Evolutionary conservation across 2,113 vertebrate genomes (phyloP), one percentile per base, ranked within the genome.

Genomic region (Ophthalmolycus amberensis): DNA sequence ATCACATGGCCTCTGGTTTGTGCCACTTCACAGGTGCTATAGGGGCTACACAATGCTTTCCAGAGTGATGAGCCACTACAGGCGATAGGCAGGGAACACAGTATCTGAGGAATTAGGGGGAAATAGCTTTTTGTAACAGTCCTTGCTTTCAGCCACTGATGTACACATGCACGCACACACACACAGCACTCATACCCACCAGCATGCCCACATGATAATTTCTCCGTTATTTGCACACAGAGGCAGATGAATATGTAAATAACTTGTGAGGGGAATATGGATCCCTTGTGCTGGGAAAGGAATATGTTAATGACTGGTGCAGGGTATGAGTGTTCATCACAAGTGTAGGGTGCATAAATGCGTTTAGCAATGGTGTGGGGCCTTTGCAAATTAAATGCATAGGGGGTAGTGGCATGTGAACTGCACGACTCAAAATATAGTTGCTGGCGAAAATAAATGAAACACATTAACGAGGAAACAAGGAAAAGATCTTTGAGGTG

Each of bases 221-320:
- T 86, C 79, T 66, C 65, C 71, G 73, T 89, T 90, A 85, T 92
- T 93, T 86, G 83, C 80, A 88, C 91, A 88, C 86, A 87, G 62
- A 85, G 83, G 85, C 85, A 84, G 74, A 92, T 90, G 89, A 92
- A 92, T 92, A 93, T 91, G 93, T 74, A 93, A 93, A 94, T 94
- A 81, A 79, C 42, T 65, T 73, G 77, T 42, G 63, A 71, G 86
- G 85, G 76, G 80, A 88, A 76, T 82, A 85, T 80, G 89, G 79
- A 91, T 93, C 83, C 79, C 81, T 38, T 60, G 82, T 80, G 90
- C 71, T 76, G 81, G 85, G 76, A 59, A 87, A 78, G 71, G 78
- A 87, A 82, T 90, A 80, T 91, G 87, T 83, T 89, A 87, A 92
- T 89, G 79, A 66, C 52, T 50, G 58, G 73, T 71, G 88, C 83